Conservation (phyloP, 2,888 invertebrate genomes). For the Gnatocerus cornutus region DNA sequence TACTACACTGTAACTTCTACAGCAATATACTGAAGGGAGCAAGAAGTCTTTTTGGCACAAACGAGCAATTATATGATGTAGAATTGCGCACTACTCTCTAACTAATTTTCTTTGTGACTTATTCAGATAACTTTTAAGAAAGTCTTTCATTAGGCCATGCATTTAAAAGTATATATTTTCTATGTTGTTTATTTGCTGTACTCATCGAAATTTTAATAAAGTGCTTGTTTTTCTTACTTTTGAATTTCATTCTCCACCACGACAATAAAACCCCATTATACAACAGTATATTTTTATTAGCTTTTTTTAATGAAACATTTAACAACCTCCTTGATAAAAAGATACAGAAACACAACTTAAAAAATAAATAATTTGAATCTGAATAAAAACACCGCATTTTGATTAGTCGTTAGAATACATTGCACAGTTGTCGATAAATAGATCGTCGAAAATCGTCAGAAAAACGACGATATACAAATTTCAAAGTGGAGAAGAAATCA, state of each 20-base stretch:
- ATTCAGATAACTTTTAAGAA: conserved; percentile 46
- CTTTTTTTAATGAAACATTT: conserved; percentile 39
- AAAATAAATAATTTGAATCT: conserved; percentile 8
- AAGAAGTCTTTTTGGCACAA: conserved; percentile 61
- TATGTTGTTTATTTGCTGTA: conserved; percentile 60
- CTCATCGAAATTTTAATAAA: conserved; percentile 57
- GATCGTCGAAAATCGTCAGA: background rate
- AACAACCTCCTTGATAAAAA: conserved; percentile 36
- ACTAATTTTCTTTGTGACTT: conserved; percentile 50
- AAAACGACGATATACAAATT: conserved; percentile 9
- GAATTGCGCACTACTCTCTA: conserved; percentile 53
- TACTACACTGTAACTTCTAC: conserved; percentile 56
- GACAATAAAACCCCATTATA: conserved; percentile 1
- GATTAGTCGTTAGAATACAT: conserved; percentile 18
- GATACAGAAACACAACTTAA: conserved; percentile 29
- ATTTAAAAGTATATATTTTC: conserved; percentile 57
- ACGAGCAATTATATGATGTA: conserved; percentile 60
- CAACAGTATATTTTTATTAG: conserved; percentile 36
- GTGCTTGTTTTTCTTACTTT: conserved; percentile 54
- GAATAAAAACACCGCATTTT: conserved; percentile 14
- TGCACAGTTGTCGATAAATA: conserved; percentile 9
- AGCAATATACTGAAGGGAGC: conserved; percentile 64
- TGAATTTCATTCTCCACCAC: background rate
- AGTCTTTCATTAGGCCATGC: conserved; percentile 58
- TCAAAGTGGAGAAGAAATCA: conserved; percentile 16